Percentiles rank a stretch among this genome's conserved stretches.
Conservation (phyloP, 2,113 vertebrate genomes). For the Saccopteryx leptura region DNA sequence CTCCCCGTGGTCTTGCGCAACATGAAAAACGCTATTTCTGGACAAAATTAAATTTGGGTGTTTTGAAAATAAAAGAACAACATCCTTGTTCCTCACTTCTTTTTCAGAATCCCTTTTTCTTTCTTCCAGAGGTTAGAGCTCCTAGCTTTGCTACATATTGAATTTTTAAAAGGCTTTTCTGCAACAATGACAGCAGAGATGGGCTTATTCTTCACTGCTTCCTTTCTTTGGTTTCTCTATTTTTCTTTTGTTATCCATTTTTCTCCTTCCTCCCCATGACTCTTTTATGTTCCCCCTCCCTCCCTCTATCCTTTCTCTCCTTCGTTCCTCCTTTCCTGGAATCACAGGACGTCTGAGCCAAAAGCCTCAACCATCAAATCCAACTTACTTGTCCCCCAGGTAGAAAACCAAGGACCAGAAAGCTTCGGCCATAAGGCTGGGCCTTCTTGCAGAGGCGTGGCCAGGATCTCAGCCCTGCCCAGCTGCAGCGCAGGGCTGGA, state of each 20-base stretch:
- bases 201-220: neutral
- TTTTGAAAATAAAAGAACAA: constrained; percentile 64
- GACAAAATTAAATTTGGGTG: constrained; percentile 56
- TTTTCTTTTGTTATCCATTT: neutral
- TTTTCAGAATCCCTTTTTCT: constrained; percentile 60
- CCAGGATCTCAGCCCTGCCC: fast-evolving
- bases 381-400: neutral
- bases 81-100: constrained; percentile 47
- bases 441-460: neutral
- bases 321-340: neutral
- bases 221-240: neutral
- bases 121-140: constrained; percentile 54
- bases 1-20: neutral
- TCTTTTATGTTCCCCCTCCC: neutral
- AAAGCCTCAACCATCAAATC: neutral
- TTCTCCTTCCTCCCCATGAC: neutral
- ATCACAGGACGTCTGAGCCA: neutral
- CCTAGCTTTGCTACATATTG: neutral
- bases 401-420: neutral
- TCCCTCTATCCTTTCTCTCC: neutral
- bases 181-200: neutral
- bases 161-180: constrained; percentile 54
- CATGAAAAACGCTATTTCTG: constrained; percentile 48
- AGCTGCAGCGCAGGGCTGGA: fast-evolving
- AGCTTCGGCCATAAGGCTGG: neutral